Conservation (phyloP, 2,797 vertebrate genomes). For the Falco cherrug region DNA sequence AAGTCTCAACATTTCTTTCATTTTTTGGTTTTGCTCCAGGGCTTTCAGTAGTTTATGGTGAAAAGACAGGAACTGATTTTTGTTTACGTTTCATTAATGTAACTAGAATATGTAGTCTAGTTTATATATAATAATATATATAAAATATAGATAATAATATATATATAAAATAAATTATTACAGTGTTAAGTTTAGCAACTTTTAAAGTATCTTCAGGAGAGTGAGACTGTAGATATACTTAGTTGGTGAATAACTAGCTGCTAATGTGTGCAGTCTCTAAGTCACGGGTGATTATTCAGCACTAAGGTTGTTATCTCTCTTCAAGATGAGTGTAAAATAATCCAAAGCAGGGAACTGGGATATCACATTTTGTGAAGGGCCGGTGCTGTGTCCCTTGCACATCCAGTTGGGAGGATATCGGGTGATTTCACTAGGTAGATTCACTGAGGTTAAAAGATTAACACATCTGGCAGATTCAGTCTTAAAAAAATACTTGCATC, state of each 20-base stretch:
- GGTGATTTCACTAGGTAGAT: background rate
- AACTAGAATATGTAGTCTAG: background rate
- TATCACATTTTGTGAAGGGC: background rate
- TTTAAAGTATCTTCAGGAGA: background rate
- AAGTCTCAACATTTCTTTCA: fast-evolving
- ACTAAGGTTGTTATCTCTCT: background rate
- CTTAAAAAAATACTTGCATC: background rate
- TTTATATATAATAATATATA: background rate
- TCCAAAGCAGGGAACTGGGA: background rate
- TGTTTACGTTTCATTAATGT: background rate
- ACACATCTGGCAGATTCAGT: background rate
- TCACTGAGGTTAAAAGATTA: background rate
- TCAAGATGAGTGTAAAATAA: background rate
- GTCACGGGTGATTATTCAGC: background rate
- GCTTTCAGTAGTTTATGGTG: background rate
- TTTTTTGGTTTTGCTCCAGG: background rate
- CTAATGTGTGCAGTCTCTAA: background rate
- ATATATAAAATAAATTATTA: background rate
- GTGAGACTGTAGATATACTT: background rate
- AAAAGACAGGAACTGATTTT: background rate
- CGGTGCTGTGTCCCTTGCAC: background rate
- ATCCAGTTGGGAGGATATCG: background rate
- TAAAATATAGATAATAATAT: too few relatives aligned
- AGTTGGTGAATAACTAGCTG: background rate
- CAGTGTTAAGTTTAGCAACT: background rate